phyloP scores from a whole-genome alignment of 2,888 invertebrate genomes.

The Spodoptera littoralis region DNA sequence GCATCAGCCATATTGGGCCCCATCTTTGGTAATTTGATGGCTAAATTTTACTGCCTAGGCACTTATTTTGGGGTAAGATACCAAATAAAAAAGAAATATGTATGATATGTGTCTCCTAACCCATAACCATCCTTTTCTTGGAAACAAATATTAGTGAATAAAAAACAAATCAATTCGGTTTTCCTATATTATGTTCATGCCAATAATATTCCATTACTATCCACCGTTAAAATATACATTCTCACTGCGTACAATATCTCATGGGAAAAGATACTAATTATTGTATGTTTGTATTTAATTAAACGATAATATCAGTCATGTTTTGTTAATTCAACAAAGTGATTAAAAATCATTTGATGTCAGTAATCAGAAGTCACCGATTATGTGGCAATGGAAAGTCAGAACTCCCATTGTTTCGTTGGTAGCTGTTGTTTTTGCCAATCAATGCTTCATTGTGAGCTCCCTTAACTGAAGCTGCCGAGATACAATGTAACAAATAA shows the following conservation, averaged over 20 bases:
- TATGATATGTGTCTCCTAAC: too few species aligned
- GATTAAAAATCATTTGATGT: conserved; percentile 20
- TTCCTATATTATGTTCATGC: too few species aligned
- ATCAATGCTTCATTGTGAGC: conserved; percentile 15
- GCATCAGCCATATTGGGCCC: too few species aligned
- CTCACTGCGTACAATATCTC: not conserved
- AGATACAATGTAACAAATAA: conserved; percentile 28
- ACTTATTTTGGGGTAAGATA: too few species aligned
- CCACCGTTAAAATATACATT: too few species aligned
- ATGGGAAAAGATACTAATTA: not conserved
- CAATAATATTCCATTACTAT: too few species aligned
- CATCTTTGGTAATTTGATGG: too few species aligned
- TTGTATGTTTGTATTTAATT: not conserved
- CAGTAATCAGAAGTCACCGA: conserved; percentile 19
- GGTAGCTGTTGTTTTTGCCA: conserved; percentile 20
- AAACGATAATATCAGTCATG: not conserved
- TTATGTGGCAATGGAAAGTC: conserved; percentile 20
- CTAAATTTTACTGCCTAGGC: too few species aligned
- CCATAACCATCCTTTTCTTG: too few species aligned
- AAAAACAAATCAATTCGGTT: too few species aligned
- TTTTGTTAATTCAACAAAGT: conserved; percentile 11
- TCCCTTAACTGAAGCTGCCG: conserved; percentile 26
- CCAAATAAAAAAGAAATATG: too few species aligned
- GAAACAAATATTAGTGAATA: too few species aligned
- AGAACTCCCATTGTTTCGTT: conserved; percentile 26